These are phyloP conservation scores for Acinonyx jubatus DNA, from an alignment of 2,113 vertebrate species.

Conservation along the genomic window DNA sequence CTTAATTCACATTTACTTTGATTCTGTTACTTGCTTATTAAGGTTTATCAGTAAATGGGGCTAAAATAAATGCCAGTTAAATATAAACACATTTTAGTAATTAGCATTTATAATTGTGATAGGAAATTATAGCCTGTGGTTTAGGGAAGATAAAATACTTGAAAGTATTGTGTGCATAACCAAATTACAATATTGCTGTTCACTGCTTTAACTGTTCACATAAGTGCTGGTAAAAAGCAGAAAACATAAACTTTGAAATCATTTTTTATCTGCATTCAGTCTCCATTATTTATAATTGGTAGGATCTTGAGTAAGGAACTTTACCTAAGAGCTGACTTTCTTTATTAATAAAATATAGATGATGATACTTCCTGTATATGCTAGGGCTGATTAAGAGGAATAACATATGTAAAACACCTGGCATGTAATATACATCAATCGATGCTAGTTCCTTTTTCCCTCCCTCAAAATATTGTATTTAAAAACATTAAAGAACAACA, in stretches of 20 bases:
- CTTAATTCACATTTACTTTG: slow-evolving; percentile 22
- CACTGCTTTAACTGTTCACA: background rate
- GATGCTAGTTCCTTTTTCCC: background rate
- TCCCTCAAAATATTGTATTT: background rate
- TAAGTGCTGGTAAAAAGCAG: background rate
- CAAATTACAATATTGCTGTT: background rate
- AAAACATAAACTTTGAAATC: background rate
- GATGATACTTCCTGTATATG: background rate
- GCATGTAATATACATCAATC: background rate
- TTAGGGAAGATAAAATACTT: background rate
- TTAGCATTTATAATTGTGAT: background rate
- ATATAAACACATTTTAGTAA: slow-evolving; percentile 24
- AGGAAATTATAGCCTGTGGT: background rate
- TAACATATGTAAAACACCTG: background rate
- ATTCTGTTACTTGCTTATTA: slow-evolving; percentile 14
- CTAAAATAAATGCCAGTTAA: slow-evolving; percentile 37
- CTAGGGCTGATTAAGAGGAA: background rate
- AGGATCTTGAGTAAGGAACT: background rate
- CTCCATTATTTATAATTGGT: background rate
- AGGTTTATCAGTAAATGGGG: background rate
- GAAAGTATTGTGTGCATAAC: background rate
- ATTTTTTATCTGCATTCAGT: background rate
- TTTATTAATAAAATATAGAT: background rate
- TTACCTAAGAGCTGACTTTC: background rate
- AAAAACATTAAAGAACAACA: background rate